A percentile compares a stretch with the other conserved stretches of the same genome.
Evolutionary conservation across 1,140 invertebrate species (phyloP).

Genomic region (Drosophila ogumai): DNA sequence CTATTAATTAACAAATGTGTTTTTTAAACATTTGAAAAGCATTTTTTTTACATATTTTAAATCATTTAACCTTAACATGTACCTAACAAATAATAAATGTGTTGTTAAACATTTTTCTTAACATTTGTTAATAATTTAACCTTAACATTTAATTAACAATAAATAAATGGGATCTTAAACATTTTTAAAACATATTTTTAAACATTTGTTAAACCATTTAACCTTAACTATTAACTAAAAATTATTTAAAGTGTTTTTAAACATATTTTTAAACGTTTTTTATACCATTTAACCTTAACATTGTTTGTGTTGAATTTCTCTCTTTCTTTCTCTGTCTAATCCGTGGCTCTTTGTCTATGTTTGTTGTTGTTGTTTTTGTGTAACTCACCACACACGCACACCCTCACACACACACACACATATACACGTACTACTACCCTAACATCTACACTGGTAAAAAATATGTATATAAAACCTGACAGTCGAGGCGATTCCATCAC

Average conservation of each 20-base stretch:
- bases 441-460: slow-evolving; percentile 83
- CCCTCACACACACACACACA: slow-evolving; percentile 36
- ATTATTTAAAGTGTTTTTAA: neutral
- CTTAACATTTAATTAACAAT: no score
- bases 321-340: slow-evolving; percentile 59
- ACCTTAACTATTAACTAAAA: neutral
- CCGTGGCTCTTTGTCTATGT: slow-evolving; percentile 31
- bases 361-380: slow-evolving; percentile 35
- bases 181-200: no score
- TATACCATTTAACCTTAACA: slow-evolving; percentile 11
- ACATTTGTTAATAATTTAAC: no score
- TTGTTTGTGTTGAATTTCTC: slow-evolving; percentile 40
- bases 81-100: no score
- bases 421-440: slow-evolving; percentile 23
- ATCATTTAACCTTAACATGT: no score
- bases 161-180: no score
- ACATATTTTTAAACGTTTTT: neutral
- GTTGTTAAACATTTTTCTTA: no score
- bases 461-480: slow-evolving; percentile 9
- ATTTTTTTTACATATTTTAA: no score
- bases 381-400: slow-evolving; percentile 28
- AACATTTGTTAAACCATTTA: neutral
- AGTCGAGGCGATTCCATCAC: slow-evolving; percentile 24
- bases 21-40: no score
- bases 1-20: no score